Percentiles rank a stretch among this genome's conserved stretches.
phyloP scores from a whole-genome alignment of 2,113 vertebrate genomes.

The Cyanoramphus novaezelandiae region DNA sequence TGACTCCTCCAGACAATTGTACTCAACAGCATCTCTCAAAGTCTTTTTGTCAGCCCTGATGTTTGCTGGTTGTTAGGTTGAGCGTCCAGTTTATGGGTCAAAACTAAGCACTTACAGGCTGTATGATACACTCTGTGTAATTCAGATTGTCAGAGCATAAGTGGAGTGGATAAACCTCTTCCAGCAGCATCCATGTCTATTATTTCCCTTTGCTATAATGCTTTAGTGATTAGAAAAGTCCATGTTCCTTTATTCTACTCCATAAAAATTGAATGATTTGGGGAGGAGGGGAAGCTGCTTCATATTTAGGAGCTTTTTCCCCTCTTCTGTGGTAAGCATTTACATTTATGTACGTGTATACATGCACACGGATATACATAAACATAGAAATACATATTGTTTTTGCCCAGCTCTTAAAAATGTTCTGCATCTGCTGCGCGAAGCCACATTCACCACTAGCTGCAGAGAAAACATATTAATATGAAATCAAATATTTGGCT shows the following conservation, averaged over 20 bases:
- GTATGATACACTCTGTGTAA: not conserved
- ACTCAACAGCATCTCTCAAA: not conserved
- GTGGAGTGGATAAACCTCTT: not conserved
- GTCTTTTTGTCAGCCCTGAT: not conserved
- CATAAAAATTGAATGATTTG: not conserved
- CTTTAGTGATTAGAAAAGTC: not conserved
- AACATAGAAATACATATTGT: not conserved
- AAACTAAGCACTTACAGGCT: not conserved
- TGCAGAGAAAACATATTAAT: slow-evolving; percentile 63
- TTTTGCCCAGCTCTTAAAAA: slow-evolving; percentile 20
- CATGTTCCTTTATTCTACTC: not conserved
- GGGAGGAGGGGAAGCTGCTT: not conserved
- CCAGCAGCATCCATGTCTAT: not conserved
- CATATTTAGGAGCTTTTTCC: not conserved
- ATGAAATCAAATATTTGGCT: slow-evolving; percentile 69
- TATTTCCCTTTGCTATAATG: not conserved
- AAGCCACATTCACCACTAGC: slow-evolving; percentile 42
- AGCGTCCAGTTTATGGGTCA: not conserved
- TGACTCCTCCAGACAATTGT: not conserved
- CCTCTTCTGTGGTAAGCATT: not conserved
- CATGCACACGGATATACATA: not conserved
- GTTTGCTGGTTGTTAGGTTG: not conserved
- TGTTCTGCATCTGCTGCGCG: slow-evolving; percentile 22
- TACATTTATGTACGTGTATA: not conserved
- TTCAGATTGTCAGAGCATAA: not conserved